A percentile compares a stretch with the other conserved stretches of the same genome.
Evolutionary conservation across 2,113 vertebrate genomes (phyloP).

Genomic region (Rhabdomys dilectus): DNA sequence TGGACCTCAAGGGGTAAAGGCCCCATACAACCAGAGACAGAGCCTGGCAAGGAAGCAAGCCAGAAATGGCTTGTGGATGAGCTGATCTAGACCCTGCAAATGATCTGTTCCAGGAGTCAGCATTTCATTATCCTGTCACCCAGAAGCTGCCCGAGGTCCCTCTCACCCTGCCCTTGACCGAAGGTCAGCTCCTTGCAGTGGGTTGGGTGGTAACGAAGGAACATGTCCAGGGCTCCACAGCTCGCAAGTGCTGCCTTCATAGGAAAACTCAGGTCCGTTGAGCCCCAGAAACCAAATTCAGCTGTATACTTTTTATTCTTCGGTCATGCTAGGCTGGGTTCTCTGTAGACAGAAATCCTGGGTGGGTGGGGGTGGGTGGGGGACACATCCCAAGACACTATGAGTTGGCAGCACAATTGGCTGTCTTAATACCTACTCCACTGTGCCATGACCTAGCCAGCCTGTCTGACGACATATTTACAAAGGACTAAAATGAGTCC

Average conservation of each 20-base stretch:
- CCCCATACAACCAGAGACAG: no score
- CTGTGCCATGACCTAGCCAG: background rate
- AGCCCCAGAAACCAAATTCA: background rate
- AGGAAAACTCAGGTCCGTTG: background rate
- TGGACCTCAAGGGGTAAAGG: background rate
- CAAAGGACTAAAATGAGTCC: background rate
- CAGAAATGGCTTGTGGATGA: background rate
- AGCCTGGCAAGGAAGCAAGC: background rate
- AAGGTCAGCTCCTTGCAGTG: background rate
- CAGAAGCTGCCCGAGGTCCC: background rate
- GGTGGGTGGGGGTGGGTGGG: no score
- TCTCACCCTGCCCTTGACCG: background rate
- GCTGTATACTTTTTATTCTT: background rate
- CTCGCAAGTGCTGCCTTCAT: fast-evolving
- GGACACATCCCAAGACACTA: background rate
- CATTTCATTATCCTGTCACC: background rate
- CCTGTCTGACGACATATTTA: background rate
- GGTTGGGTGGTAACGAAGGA: background rate
- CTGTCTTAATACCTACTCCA: no score
- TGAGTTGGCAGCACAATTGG: background rate
- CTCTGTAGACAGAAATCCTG: background rate
- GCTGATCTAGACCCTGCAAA: background rate
- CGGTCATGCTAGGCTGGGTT: fast-evolving
- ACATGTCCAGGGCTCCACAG: background rate
- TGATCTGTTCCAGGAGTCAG: background rate